These are phyloP conservation scores for Suricata suricatta DNA, from an alignment of 2,113 vertebrate species.

Conservation along the genomic window DNA sequence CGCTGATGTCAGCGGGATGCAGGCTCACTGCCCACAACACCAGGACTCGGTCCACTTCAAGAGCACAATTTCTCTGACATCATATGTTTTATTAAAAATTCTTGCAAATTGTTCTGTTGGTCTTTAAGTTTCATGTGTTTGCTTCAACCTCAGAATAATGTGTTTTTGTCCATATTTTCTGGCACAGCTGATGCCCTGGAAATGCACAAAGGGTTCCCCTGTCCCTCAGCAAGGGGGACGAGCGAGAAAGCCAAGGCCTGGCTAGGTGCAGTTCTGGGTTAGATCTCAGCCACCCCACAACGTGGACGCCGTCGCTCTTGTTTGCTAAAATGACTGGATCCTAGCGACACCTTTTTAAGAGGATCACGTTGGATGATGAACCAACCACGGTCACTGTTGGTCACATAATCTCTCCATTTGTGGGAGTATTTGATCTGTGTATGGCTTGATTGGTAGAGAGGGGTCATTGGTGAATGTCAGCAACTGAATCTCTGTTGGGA, in stretches of 20 bases:
- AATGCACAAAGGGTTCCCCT: background rate
- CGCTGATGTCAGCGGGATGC: background rate
- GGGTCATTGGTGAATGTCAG: too few relatives aligned
- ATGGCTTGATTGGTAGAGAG: background rate
- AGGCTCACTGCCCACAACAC: background rate
- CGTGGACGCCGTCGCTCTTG: background rate
- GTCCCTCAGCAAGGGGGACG: accelerated
- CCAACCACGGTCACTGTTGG: background rate
- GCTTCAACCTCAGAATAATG: background rate
- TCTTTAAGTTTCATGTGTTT: background rate
- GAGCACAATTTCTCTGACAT: too few relatives aligned
- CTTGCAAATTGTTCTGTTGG: too few relatives aligned
- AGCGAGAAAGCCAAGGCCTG: background rate
- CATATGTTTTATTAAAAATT: background rate
- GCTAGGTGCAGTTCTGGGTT: background rate
- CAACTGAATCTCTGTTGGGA: background rate
- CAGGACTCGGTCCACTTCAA: background rate
- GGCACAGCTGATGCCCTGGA: background rate
- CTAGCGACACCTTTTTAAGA: background rate
- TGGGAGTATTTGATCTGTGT: background rate
- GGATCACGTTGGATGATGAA: background rate
- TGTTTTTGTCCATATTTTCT: background rate
- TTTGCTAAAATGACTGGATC: background rate
- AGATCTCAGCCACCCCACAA: background rate
- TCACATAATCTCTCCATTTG: background rate